Base-by-base conservation (phyloP, 2,113 vertebrate genomes). In the Phaethon lepturus region DNA sequence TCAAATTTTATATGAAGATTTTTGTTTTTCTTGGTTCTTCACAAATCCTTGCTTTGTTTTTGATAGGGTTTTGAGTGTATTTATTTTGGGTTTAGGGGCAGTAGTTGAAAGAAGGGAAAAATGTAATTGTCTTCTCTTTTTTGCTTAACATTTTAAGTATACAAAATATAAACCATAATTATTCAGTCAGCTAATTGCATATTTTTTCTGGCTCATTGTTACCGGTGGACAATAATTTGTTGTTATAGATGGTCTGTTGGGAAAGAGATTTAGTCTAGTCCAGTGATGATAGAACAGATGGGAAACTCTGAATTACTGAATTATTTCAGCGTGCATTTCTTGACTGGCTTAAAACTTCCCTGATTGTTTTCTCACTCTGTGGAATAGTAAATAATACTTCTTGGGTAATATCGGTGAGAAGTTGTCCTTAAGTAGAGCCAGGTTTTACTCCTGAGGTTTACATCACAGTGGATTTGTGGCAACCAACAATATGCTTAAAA, bases 11-110 rank as follows among this genome's bases (percentile, higher is more conserved):
- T n/a, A 74, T 80, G 85, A 86, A 82, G 68, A 72, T 82, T 91
- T 87, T 91, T 93, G 78, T 97, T 95, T 95, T 79, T 58, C 67
- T 96, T 97, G 94, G 91, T 83, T 20, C 29, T 85, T 72, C 42
- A 49, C 44, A 64, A 86, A 91, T 68, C 62, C 74, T 76, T 73
- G 28, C 77, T 95, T 76, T 94, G 87, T 82, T 96, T 96, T 94
- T 86, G 29, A 33, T 95, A 74, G 72, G 74, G 42, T 95, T 95
- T 84, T 86, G 58, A 94, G 38, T 80, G 47, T 95, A 83, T 97
- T 97, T 96, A 86, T 87, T 95, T 97, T 95, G 84, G 75, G 38
- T 93, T 96, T 89, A 71, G 42, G 44, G 63, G 29, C 50, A 90
- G 86, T 87, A 94, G 62, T 94, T 96, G 80, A 64, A 96, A 90